Percentiles rank a stretch among this genome's conserved stretches.
These are phyloP conservation scores for Talpa occidentalis DNA, from an alignment of 2,113 vertebrate species.

Conservation along the genomic window DNA sequence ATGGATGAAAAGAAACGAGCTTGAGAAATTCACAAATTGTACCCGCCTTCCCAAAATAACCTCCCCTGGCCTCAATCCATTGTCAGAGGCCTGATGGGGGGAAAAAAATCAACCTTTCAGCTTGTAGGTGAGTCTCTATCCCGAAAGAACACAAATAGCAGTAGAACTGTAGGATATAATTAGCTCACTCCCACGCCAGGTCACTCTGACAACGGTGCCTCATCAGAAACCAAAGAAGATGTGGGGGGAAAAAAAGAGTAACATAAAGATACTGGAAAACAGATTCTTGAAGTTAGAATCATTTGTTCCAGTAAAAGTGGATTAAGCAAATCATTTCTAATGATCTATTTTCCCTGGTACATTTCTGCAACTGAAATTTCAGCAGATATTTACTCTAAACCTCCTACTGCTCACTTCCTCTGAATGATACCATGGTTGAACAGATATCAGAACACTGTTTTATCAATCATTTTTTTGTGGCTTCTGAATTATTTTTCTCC, in stretches of 20 bases:
- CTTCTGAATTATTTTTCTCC: not conserved
- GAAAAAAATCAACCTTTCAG: not conserved
- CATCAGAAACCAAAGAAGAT: not conserved
- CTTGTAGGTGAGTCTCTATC: not conserved
- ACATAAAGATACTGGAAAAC: not conserved
- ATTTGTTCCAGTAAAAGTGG: not conserved
- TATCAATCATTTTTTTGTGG: not conserved
- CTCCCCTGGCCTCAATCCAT: not conserved
- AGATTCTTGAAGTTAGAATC: not conserved
- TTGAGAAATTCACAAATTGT: not conserved
- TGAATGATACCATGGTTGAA: not conserved
- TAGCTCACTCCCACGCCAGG: too few species aligned
- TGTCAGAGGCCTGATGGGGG: not conserved
- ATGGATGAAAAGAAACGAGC: not conserved
- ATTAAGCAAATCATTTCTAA: not conserved
- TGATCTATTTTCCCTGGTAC: not conserved
- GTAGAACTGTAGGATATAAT: fast-evolving
- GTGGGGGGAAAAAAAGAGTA: not conserved
- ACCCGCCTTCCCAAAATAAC: not conserved
- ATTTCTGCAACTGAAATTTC: not conserved
- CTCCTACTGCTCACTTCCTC: not conserved
- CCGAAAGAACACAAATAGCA: not conserved
- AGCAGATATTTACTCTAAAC: not conserved
- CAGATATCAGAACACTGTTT: not conserved
- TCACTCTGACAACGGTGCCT: not conserved